These are phyloP conservation scores for Ptycholaimellus sp. DNA, from an alignment of 2,888 invertebrate species.

Conservation along the genomic window DNA sequence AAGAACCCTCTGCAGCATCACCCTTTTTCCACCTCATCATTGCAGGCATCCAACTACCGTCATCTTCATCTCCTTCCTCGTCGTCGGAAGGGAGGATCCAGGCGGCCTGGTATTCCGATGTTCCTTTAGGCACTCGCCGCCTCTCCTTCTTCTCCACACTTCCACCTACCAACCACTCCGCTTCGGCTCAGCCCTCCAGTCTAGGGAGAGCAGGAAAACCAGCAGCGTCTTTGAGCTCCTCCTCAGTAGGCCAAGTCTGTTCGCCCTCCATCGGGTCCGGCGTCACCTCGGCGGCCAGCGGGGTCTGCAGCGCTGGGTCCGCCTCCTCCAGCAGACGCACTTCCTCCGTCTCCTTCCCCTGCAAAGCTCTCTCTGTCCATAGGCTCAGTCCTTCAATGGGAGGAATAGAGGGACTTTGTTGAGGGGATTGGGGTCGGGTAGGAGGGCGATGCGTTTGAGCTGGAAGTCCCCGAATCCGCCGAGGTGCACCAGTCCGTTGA, in stretches of 20 bases:
- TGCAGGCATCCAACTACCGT: slow-evolving; percentile 26
- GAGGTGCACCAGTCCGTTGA: slow-evolving; percentile 65
- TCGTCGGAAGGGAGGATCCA: slow-evolving; percentile 33
- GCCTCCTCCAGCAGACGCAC: slow-evolving; percentile 12
- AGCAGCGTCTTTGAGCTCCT: slow-evolving; percentile 45
- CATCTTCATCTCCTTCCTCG: slow-evolving; percentile 13
- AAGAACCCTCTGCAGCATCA: no score
- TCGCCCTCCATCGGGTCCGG: slow-evolving; percentile 70
- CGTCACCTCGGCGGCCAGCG: slow-evolving; percentile 37
- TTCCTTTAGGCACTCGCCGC: slow-evolving; percentile 68
- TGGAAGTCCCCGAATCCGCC: slow-evolving; percentile 80
- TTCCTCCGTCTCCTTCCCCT: slow-evolving; percentile 7
- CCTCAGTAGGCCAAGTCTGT: slow-evolving; percentile 85
- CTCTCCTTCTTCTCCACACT: slow-evolving; percentile 33
- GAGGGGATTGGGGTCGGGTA: slow-evolving; percentile 25
- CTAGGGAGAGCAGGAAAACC: no score
- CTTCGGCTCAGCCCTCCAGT: no score
- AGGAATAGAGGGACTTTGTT: neutral
- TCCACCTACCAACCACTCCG: no score
- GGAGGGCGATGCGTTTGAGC: slow-evolving; percentile 45
- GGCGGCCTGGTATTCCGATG: slow-evolving; percentile 85
- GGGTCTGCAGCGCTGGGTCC: slow-evolving; percentile 33
- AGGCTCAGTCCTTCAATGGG: neutral
- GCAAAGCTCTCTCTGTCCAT: neutral
- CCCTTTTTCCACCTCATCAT: no score